Conservation (phyloP, 64 coral and sea anemone species). For the Actinia equina region DNA sequence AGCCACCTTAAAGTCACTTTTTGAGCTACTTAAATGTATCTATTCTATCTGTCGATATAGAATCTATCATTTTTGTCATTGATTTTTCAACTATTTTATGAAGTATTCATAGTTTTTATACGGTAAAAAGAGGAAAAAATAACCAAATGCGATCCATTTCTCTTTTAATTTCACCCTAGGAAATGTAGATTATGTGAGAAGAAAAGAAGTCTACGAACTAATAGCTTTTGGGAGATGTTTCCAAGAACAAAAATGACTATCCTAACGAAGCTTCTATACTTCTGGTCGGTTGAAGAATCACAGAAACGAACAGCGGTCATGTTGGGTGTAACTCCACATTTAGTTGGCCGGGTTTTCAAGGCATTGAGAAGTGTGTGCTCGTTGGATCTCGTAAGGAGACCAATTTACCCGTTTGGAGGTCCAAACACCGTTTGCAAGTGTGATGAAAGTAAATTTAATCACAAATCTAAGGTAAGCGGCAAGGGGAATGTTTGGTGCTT, state of each 20-base stretch:
- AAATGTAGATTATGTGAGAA: conserved; percentile 17
- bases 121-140: too few relatives aligned
- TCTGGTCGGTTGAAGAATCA: not conserved
- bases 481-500: too few relatives aligned
- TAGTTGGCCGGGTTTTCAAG: not conserved
- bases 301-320: not conserved
- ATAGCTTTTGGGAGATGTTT: conserved; percentile 20
- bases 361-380: conserved; percentile 8
- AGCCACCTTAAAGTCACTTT: too few relatives aligned
- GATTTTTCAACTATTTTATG: too few relatives aligned
- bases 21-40: too few relatives aligned
- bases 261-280: not conserved
- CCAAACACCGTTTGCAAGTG: conserved; percentile 9
- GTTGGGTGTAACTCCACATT: not conserved
- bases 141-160: too few relatives aligned
- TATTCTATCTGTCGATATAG: too few relatives aligned
- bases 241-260: not conserved
- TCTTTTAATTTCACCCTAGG: not conserved
- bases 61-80: too few relatives aligned
- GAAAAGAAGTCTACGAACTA: conserved; percentile 23
- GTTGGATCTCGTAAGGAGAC: conserved; percentile 8
- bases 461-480: conserved; percentile 4
- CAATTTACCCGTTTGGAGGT: conserved; percentile 20
- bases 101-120: too few relatives aligned
- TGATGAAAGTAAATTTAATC: conserved; percentile 22